A percentile compares a stretch with the other conserved stretches of the same genome.
Conservation (phyloP, 2,888 invertebrate species). For the Smittia sp. region DNA sequence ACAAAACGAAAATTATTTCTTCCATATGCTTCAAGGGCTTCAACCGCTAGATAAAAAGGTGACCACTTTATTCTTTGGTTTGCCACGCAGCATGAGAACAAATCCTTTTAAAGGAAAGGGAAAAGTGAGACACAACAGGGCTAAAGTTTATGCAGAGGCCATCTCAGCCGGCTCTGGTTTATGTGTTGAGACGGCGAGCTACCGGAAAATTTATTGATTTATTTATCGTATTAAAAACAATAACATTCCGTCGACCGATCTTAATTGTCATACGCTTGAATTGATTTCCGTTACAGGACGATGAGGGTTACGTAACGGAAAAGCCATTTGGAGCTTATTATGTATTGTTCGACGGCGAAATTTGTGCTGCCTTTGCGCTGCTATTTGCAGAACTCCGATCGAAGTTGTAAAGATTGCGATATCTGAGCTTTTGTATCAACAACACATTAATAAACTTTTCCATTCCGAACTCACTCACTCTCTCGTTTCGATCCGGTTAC, state of each 20-base stretch:
- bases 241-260: constrained; percentile 15
- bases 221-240: constrained; percentile 38
- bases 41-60: no score
- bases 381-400: neutral
- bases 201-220: constrained; percentile 35
- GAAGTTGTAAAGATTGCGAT: constrained; percentile 10
- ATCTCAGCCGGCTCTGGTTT: no score
- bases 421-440: constrained; percentile 29
- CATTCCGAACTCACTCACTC: neutral
- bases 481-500: neutral
- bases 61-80: no score
- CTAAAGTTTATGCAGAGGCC: no score
- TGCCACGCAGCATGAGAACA: no score
- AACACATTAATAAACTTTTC: constrained; percentile 26
- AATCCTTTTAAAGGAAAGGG: no score
- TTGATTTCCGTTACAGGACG: neutral
- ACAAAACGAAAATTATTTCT: neutral
- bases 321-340: no score
- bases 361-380: neutral
- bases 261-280: constrained; percentile 33
- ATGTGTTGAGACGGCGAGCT: neutral
- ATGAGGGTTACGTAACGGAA: no score
- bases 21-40: neutral
- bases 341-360: no score
- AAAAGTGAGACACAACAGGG: no score